These are phyloP conservation scores for Scrobipalpa atriplicella DNA, from an alignment of 2,888 invertebrate genomes.

Conservation along the genomic window DNA sequence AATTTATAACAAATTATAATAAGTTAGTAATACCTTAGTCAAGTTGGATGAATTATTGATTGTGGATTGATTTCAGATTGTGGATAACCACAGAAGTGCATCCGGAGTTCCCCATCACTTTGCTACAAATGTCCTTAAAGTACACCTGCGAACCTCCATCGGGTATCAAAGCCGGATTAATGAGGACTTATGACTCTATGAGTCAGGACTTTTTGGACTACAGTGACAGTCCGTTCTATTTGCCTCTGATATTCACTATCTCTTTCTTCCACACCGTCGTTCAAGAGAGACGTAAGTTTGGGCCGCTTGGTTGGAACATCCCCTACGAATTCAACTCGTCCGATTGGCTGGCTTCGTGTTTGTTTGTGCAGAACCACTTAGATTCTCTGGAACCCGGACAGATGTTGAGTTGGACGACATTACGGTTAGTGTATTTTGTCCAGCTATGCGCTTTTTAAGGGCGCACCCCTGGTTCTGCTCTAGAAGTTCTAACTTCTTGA, in stretches of 20 bases:
- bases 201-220: conserved; percentile 93
- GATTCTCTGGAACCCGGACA: conserved; percentile 90
- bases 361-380: conserved; percentile 93
- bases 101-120: conserved; percentile 89
- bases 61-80: conserved; percentile 71
- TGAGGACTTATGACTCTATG: conserved; percentile 91
- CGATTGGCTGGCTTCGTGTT: conserved; percentile 93
- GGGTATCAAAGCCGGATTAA: conserved; percentile 91
- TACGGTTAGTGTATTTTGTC: conserved; percentile 75
- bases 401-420: conserved; percentile 89
- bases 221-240: conserved; percentile 89
- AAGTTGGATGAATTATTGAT: not conserved
- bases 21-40: no score
- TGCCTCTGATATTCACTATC: conserved; percentile 91
- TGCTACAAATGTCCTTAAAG: conserved; percentile 93
- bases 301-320: conserved; percentile 96
- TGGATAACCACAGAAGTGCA: conserved; percentile 96
- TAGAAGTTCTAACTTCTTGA: no score
- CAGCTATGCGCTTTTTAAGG: not conserved
- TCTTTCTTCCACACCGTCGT: conserved; percentile 95
- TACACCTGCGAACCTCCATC: conserved; percentile 96
- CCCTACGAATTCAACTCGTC: conserved; percentile 96
- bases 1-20: no score
- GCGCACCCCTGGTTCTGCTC: no score
- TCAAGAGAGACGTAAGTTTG: conserved; percentile 93